Base-by-base conservation (phyloP, 1,140 invertebrate genomes). In the Thereuonema tuberculata region DNA sequence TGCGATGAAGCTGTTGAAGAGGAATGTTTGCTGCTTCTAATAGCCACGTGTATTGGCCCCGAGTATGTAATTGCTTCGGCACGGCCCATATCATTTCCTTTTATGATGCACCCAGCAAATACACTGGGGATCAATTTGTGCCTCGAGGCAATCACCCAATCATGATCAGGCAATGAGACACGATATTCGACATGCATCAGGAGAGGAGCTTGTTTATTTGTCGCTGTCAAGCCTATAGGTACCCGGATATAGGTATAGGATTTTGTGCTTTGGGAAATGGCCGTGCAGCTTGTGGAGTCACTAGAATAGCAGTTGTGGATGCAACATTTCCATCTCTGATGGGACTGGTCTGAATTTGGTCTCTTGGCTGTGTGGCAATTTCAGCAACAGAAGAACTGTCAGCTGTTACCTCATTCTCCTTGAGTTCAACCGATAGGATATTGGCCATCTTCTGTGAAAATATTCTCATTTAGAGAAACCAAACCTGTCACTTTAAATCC, bases 141-240 rank as follows among this genome's bases (percentile, higher is more conserved):
- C 20, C 49, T 5, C 26, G 58, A 46, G 31, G 68, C 74, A 62
- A 74, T 65, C 9, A 74, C 69, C 63, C 67, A 77, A 63, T 77
- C 74, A 67, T 76, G 73, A 65, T 75, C 72, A 29, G 74, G 71
- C 24, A 75, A 65, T 28, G 23, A 58, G 2, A 75, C 64, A 56
- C 63, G 48, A 61, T 75, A 75, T 53, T 76, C 70, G 47, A 76
- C 47, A 64, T 72, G 66, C 71, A 74, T 74, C 62, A 75, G 48
- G 2, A 70, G 57, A 14, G 64, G 66, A 20, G 67, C 61, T 64
- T 75, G 72, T 56, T 68, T 71, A 23, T 73, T 73, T 31, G 69
- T 73, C 47, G 71, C 74, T 54, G 72, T 68, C 20, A 73, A 57
- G 46, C 73, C 74, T 25, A 76, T 64, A 26, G 74, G 72, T 0